Conservation (phyloP, 2,888 invertebrate species). For the Hypomecis punctinalis region DNA sequence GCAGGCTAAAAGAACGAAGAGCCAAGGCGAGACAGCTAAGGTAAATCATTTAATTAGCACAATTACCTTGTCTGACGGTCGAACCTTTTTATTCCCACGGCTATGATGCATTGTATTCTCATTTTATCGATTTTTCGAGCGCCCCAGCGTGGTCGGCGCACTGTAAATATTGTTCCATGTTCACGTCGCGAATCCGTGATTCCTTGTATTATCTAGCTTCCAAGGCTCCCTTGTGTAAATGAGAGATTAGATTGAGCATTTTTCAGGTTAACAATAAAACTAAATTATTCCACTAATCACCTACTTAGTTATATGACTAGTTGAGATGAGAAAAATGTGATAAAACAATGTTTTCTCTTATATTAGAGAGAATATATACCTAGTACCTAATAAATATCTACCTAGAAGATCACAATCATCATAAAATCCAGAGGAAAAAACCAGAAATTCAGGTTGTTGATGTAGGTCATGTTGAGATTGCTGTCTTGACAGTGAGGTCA, state of each 20-base stretch:
- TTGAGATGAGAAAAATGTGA: not conserved
- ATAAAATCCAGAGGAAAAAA: not conserved
- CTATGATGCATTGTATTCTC: constrained; percentile 6
- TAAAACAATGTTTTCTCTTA: too few relatives aligned
- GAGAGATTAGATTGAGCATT: constrained; percentile 19
- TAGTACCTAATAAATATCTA: not conserved
- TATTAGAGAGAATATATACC: too few relatives aligned
- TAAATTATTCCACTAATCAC: constrained; percentile 3
- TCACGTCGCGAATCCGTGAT: constrained; percentile 16
- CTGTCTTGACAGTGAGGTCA: constrained; percentile 11
- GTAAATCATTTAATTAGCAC: constrained; percentile 54
- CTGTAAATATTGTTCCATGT: constrained; percentile 17
- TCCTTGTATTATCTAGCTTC: constrained; percentile 13
- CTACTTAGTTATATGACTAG: not conserved
- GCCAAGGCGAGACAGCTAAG: constrained; percentile 87
- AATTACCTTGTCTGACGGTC: constrained; percentile 22
- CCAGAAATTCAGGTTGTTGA: constrained; percentile 14
- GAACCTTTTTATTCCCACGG: constrained; percentile 7
- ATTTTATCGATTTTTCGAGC: constrained; percentile 15
- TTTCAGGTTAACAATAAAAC: constrained; percentile 3
- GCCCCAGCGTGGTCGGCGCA: constrained; percentile 1
- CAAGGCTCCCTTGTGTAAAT: constrained; percentile 3
- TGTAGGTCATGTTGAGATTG: constrained; percentile 18
- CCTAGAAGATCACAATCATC: not conserved
- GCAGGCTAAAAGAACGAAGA: constrained; percentile 90